These are phyloP conservation scores for Ormia ochracea DNA, from an alignment of 2,888 invertebrate species.

Conservation along the genomic window DNA sequence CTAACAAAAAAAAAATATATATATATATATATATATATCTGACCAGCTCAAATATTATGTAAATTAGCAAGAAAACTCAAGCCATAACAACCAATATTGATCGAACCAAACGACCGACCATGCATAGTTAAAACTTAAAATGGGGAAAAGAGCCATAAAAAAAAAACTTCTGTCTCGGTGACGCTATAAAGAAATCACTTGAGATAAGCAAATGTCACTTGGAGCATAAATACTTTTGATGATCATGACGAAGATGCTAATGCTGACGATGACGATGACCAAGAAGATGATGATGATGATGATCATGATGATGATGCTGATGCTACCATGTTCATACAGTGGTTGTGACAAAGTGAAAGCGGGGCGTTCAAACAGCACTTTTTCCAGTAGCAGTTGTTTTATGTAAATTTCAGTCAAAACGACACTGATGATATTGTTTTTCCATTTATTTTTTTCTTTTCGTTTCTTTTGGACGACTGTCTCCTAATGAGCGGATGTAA, in stretches of 20 bases:
- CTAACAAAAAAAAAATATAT: too few relatives aligned
- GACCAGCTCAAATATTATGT: slow-evolving; percentile 68
- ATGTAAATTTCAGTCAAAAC: slow-evolving; percentile 34
- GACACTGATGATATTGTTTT: slow-evolving; percentile 35
- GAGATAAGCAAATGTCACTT: slow-evolving; percentile 65
- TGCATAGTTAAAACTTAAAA: slow-evolving; percentile 23
- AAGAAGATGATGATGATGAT: too few relatives aligned
- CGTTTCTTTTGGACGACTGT: background rate
- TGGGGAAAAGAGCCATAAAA: slow-evolving; percentile 10
- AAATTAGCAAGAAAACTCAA: slow-evolving; percentile 68
- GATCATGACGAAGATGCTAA: slow-evolving; percentile 18
- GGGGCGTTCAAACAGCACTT: slow-evolving; percentile 27
- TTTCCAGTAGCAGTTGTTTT: slow-evolving; percentile 54
- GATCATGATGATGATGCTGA: slow-evolving; percentile 14
- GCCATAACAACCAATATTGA: slow-evolving; percentile 4
- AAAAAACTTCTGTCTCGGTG: slow-evolving; percentile 43
- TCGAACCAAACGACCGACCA: background rate
- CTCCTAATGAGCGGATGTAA: slow-evolving; percentile 63
- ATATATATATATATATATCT: background rate
- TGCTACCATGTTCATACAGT: background rate
- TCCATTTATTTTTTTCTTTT: too few relatives aligned
- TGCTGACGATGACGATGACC: too few relatives aligned
- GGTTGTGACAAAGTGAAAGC: slow-evolving; percentile 55
- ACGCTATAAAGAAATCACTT: slow-evolving; percentile 66
- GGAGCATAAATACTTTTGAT: slow-evolving; percentile 22